Conservation (phyloP, 2,797 vertebrate species). For the Knipowitschia caucasica region DNA sequence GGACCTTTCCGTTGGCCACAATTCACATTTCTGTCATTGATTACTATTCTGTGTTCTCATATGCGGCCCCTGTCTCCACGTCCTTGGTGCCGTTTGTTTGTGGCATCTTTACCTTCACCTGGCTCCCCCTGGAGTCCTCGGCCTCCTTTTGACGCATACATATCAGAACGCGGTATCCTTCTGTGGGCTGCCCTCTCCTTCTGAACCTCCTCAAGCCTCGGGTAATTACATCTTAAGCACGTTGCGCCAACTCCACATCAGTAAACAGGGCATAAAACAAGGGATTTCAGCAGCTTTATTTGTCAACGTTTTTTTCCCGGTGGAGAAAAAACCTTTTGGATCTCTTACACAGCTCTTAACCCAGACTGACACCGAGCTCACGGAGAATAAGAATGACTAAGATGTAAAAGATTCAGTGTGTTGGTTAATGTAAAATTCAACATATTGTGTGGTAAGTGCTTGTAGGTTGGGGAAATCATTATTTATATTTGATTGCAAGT, state of each 20-base stretch:
- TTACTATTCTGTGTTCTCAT: background rate
- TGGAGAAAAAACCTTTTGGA: background rate
- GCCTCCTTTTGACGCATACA: constrained; percentile 32
- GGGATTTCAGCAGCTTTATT: constrained; percentile 7
- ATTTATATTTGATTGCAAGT: no score
- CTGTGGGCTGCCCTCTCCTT: constrained; percentile 15
- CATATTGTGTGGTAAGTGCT: no score
- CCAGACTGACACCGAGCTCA: background rate
- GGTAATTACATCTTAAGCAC: constrained; percentile 18
- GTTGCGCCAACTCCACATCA: constrained; percentile 9
- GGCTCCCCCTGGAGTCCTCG: constrained; percentile 25
- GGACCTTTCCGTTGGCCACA: no score
- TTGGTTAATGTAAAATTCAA: background rate
- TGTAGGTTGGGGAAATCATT: no score
- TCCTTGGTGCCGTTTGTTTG: constrained; percentile 11
- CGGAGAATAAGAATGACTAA: background rate
- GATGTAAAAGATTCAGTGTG: background rate
- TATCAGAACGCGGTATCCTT: constrained; percentile 31
- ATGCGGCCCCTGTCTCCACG: background rate
- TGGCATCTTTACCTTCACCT: constrained; percentile 35
- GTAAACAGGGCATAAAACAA: constrained; percentile 12
- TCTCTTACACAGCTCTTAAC: constrained; percentile 9
- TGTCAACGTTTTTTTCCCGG: constrained; percentile 2
- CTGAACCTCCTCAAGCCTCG: constrained; percentile 13
- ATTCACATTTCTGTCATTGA: no score